These are phyloP conservation scores for Epinephelus fuscoguttatus DNA, from an alignment of 2,113 vertebrate genomes.

Conservation along the genomic window DNA sequence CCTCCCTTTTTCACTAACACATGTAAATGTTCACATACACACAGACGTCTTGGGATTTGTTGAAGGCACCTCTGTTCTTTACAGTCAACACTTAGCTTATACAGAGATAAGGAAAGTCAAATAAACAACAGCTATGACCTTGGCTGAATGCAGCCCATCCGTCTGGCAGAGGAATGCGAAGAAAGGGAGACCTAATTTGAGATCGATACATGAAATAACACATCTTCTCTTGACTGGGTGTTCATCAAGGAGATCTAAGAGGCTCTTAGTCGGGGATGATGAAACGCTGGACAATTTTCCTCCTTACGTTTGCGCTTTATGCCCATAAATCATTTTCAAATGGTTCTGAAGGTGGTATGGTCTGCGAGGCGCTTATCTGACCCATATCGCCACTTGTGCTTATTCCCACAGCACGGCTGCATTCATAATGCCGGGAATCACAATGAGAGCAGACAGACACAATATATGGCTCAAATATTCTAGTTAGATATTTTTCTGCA, in stretches of 20 bases:
- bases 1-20: neutral
- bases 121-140: constrained; percentile 63
- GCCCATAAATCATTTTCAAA: constrained; percentile 74
- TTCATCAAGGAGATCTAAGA: constrained; percentile 70
- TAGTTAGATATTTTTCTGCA: constrained; percentile 19
- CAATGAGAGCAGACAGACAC: constrained; percentile 47
- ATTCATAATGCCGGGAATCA: constrained; percentile 62
- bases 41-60: neutral
- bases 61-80: constrained; percentile 10
- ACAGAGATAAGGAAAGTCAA: constrained; percentile 38
- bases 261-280: constrained; percentile 58
- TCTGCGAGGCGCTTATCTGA: constrained; percentile 67
- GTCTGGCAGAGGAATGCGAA: constrained; percentile 44
- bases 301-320: constrained; percentile 29
- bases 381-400: constrained; percentile 66
- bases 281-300: constrained; percentile 68
- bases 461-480: constrained; percentile 23
- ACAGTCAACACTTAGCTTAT: constrained; percentile 14
- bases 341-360: constrained; percentile 59
- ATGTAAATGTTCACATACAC: neutral
- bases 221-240: constrained; percentile 55
- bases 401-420: constrained; percentile 61
- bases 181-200: constrained; percentile 61
- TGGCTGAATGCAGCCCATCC: constrained; percentile 41
- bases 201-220: constrained; percentile 69